Evolutionary conservation across 2,888 invertebrate species (phyloP), one percentile per base, ranked within the genome.

Genomic region (Morinoia aosen): DNA sequence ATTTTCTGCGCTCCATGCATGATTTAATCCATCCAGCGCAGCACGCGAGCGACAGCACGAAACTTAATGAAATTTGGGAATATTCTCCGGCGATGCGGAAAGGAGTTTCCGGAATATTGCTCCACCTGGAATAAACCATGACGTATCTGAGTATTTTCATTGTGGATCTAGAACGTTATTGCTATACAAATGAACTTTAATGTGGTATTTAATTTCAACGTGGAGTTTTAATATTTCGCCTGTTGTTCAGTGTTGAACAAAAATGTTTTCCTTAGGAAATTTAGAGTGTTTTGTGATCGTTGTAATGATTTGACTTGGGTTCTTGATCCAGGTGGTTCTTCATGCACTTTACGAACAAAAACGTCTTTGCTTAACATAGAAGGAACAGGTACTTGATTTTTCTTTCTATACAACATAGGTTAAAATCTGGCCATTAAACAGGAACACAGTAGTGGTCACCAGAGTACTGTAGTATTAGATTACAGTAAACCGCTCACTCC

Each of bases 1-100:
- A 90, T 90, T 90, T 39, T 48, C 40, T 19, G 90, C 90, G 40
- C 40, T 90, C 90, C 90, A 39, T 90, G 90, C 90, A 90, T 90
- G 39, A 90, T 90, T 40, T 48, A 88, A 40, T 40, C 90, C 39
- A 25, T 7, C 40, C 40, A 14, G 14, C 40, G 25, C 64, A 64
- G 64, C 64, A 64, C 64, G 64, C 5, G 8, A 33, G 76, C 33
- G 25, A 76, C 76, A 8, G 76, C 25, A 25, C 76, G 76, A 76
- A 76, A 16, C 33, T 33, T 76, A 76, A 76, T 76, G 76, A 76
- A 76, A 25, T 76, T 61, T 61, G 12, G 19, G 61, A 61, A 61
- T 5, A 12, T 33, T 76, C 76, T 16, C 33, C 76, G 25, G 25
- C 33, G 25, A 76, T 76, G 76, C 33, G 33, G 76, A 76, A 76